Conservation (phyloP, 2,797 vertebrate species). For the Dallia pectoralis region DNA sequence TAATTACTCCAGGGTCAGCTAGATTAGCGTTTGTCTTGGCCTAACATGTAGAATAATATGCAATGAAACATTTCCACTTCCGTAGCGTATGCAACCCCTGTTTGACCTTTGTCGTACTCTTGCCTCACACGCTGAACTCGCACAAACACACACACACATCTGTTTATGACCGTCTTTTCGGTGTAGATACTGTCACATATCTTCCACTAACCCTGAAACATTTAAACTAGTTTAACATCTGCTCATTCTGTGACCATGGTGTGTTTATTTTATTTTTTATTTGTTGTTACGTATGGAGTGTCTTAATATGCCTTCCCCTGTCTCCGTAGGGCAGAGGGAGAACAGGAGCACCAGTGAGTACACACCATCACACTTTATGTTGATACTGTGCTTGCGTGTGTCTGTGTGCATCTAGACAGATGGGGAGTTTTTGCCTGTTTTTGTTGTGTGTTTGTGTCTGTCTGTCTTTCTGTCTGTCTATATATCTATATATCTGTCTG, state of each 20-base stretch:
- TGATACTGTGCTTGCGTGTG: conserved; percentile 6
- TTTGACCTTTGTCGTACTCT: too few species aligned
- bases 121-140: too few species aligned
- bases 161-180: neutral
- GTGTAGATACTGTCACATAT: neutral
- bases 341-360: conserved; percentile 91
- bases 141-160: neutral
- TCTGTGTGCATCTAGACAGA: too few species aligned
- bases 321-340: conserved; percentile 92
- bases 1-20: too few species aligned
- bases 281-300: conserved; percentile 33
- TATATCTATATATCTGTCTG: neutral
- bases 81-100: too few species aligned
- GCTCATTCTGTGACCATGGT: conserved; percentile 16
- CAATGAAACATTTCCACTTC: too few species aligned
- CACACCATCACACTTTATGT: conserved; percentile 1
- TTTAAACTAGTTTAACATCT: neutral
- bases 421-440: neutral
- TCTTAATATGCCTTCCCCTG: conserved; percentile 67
- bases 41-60: too few species aligned
- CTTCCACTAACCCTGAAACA: neutral
- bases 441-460: conserved; percentile 3
- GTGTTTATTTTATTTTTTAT: too few species aligned
- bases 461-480: conserved; percentile 10
- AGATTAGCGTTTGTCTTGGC: too few species aligned